phyloP scores from a whole-genome alignment of 2,888 invertebrate species.

The Torymus tubicola region DNA sequence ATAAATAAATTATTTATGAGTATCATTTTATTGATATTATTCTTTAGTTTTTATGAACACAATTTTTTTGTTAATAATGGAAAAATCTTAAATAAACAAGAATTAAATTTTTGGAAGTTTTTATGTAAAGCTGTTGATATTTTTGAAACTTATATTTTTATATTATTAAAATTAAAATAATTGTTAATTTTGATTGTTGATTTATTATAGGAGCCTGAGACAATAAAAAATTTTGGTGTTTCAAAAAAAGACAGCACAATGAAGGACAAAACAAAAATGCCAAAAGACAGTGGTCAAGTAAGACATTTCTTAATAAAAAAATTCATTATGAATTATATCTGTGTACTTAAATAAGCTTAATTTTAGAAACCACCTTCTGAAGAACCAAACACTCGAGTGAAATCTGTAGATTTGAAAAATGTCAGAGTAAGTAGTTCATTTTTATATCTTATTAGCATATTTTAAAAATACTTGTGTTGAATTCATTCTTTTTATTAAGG shows the following conservation, averaged over 20 bases:
- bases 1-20: no score
- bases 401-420: conserved; percentile 63
- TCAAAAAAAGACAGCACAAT: conserved; percentile 39
- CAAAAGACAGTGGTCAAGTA: conserved; percentile 33
- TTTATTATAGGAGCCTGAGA: conserved; percentile 63
- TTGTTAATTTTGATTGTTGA: conserved; percentile 1
- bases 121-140: no score
- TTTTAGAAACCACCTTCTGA: conserved; percentile 30
- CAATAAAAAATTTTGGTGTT: conserved; percentile 45
- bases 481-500: conserved; percentile 77
- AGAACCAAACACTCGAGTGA: conserved; percentile 29
- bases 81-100: no score
- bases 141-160: no score
- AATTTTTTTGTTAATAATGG: no score
- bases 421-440: conserved; percentile 62
- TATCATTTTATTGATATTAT: no score
- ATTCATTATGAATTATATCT: conserved; percentile 1
- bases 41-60: no score
- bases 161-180: neutral
- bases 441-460: neutral
- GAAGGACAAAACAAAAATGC: conserved; percentile 41
- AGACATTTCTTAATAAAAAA: neutral
- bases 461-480: conserved; percentile 5
- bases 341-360: neutral
- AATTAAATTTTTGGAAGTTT: no score